Conservation (phyloP, 2,888 invertebrate genomes). For the Clanis bilineata region DNA sequence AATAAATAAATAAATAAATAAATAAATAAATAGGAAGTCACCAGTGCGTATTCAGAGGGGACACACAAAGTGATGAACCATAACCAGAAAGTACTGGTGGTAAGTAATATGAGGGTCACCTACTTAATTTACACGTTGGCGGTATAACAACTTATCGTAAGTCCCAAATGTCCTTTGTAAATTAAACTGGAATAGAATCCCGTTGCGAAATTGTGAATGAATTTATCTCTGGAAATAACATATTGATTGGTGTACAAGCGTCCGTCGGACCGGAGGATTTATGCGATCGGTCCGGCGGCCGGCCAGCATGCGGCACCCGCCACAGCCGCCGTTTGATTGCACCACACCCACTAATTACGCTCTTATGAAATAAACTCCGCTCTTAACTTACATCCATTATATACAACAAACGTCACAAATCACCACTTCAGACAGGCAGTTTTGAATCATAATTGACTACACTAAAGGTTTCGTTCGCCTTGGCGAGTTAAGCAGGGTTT, state of each 20-base stretch:
- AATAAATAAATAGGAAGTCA: no score
- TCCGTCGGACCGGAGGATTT: constrained; percentile 6
- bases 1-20: no score
- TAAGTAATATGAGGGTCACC: no score
- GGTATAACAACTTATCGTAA: not conserved
- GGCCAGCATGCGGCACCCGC: constrained; percentile 39
- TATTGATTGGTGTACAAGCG: constrained; percentile 4
- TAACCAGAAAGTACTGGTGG: no score
- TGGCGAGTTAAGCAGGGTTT: constrained; percentile 1
- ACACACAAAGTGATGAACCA: no score
- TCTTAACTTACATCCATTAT: constrained; percentile 52
- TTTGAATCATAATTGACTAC: not conserved
- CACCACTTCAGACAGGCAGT: not conserved
- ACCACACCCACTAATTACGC: constrained; percentile 82
- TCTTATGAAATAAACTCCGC: constrained; percentile 78
- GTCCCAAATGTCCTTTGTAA: not conserved
- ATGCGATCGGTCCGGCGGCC: constrained; percentile 6
- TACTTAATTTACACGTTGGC: no score
- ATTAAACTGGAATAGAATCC: not conserved
- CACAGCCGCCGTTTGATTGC: constrained; percentile 69
- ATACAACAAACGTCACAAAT: not conserved
- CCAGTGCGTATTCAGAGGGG: no score
- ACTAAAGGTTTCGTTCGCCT: constrained; percentile 9
- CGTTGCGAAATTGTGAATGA: constrained; percentile 5
- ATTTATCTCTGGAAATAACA: constrained; percentile 10